A percentile compares a stretch with the other conserved stretches of the same genome.
Evolutionary conservation across 2,797 vertebrate genomes (phyloP).

Genomic region (Falco berigora): DNA sequence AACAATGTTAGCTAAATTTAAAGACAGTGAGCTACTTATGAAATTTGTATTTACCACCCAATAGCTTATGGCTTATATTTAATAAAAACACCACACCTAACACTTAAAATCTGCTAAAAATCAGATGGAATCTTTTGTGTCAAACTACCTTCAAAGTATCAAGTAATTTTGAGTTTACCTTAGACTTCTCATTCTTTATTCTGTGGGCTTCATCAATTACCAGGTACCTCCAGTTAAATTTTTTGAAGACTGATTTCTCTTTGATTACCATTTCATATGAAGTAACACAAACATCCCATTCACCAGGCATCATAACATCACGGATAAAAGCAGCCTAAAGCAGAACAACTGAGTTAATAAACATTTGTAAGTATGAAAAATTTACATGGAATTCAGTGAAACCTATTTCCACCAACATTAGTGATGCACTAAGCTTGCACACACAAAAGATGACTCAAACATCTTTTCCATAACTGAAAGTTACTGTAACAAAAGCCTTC

Average conservation of each 20-base stretch:
- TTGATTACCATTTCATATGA: constrained; percentile 84
- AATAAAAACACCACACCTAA: neutral
- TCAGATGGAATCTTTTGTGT: neutral
- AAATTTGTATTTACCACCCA: neutral
- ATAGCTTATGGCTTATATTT: neutral
- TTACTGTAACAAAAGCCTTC: neutral
- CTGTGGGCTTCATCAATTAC: constrained; percentile 83
- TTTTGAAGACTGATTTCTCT: constrained; percentile 83
- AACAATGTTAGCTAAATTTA: neutral
- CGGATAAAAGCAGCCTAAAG: constrained; percentile 80
- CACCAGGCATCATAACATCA: constrained; percentile 83
- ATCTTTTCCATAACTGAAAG: neutral
- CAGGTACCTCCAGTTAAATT: constrained; percentile 82
- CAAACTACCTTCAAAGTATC: neutral
- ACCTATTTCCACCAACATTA: neutral
- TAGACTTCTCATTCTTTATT: constrained; percentile 84
- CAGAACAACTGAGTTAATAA: constrained; percentile 39
- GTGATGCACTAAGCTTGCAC: neutral
- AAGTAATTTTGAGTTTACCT: constrained; percentile 65
- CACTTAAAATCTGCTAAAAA: neutral
- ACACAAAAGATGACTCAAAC: neutral
- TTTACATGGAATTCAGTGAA: neutral
- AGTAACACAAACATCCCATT: constrained; percentile 83
- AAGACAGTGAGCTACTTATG: neutral
- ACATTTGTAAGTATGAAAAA: neutral